phyloP scores from a whole-genome alignment of 2,888 invertebrate species.

The Ectemnius cavifrons region DNA sequence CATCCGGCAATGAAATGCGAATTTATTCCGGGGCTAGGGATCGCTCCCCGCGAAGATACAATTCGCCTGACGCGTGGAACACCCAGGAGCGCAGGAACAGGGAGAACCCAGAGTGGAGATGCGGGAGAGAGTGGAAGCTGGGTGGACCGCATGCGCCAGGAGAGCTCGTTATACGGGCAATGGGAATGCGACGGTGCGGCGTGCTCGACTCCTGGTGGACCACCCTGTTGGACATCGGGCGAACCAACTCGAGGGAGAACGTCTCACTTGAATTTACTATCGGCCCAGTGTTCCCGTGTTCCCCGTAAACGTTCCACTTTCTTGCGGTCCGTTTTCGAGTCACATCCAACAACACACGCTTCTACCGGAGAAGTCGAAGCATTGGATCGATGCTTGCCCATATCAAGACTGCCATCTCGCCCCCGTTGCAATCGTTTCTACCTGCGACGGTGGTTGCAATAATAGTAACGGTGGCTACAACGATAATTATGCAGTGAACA shows the following conservation, averaged over 20 bases:
- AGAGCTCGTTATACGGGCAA: constrained; percentile 69
- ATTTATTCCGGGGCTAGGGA: constrained; percentile 67
- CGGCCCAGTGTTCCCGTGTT: constrained; percentile 49
- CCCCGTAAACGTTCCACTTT: constrained; percentile 60
- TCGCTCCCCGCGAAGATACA: constrained; percentile 66
- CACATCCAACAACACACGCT: too few species aligned
- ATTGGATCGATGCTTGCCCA: too few species aligned
- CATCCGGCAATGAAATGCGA: constrained; percentile 63
- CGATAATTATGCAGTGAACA: constrained; percentile 47
- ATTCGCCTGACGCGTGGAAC: constrained; percentile 68
- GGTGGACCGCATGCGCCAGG: constrained; percentile 32
- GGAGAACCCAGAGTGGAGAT: constrained; percentile 25
- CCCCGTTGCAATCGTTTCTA: too few species aligned
- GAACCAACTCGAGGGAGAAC: constrained; percentile 64
- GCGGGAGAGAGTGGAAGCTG: constrained; percentile 35
- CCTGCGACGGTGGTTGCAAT: constrained; percentile 31
- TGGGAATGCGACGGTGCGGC: constrained; percentile 66
- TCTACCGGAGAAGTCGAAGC: too few species aligned
- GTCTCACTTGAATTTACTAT: constrained; percentile 71
- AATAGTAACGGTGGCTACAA: constrained; percentile 43
- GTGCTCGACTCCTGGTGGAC: constrained; percentile 57
- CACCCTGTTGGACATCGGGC: constrained; percentile 65
- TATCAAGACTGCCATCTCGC: too few species aligned
- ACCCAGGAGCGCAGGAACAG: constrained; percentile 62
- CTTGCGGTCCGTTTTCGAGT: constrained; percentile 45